These are phyloP conservation scores for Mustela nigripes DNA, from an alignment of 2,113 vertebrate genomes.

Conservation along the genomic window DNA sequence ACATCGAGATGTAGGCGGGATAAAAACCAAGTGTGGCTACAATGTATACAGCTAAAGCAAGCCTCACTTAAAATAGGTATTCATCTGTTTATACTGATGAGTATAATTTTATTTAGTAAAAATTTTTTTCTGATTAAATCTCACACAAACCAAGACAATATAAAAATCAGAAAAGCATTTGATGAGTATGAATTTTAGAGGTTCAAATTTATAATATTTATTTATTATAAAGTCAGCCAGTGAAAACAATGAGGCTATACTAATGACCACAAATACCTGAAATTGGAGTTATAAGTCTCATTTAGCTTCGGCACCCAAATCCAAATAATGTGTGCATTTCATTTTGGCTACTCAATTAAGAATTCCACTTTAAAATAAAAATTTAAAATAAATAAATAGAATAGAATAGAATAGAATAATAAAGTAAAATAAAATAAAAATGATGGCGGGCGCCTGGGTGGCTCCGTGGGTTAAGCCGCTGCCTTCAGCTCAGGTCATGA, in stretches of 20 bases:
- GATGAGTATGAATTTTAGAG: background rate
- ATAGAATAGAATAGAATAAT: too few species aligned
- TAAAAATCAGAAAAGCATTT: background rate
- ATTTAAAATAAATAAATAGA: background rate
- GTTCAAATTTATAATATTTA: constrained; percentile 20
- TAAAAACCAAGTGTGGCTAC: background rate
- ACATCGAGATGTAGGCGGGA: background rate
- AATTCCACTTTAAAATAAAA: background rate
- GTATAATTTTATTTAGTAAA: constrained; percentile 16
- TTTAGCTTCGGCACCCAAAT: background rate
- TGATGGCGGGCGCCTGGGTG: too few species aligned
- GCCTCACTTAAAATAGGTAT: background rate
- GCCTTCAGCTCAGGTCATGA: too few species aligned
- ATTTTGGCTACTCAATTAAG: background rate
- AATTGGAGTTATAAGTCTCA: background rate
- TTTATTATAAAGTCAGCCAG: background rate
- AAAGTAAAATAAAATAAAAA: too few species aligned
- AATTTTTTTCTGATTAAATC: background rate
- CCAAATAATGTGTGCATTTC: background rate
- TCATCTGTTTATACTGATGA: background rate
- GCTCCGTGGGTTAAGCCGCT: too few species aligned
- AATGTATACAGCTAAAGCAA: background rate
- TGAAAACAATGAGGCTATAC: background rate
- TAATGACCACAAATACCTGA: constrained; percentile 38
- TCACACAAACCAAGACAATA: background rate